Evolutionary conservation across 2,888 invertebrate genomes (phyloP), one percentile per base, ranked within the genome.

Genomic region (Sphaerolaimus hirsutus): DNA sequence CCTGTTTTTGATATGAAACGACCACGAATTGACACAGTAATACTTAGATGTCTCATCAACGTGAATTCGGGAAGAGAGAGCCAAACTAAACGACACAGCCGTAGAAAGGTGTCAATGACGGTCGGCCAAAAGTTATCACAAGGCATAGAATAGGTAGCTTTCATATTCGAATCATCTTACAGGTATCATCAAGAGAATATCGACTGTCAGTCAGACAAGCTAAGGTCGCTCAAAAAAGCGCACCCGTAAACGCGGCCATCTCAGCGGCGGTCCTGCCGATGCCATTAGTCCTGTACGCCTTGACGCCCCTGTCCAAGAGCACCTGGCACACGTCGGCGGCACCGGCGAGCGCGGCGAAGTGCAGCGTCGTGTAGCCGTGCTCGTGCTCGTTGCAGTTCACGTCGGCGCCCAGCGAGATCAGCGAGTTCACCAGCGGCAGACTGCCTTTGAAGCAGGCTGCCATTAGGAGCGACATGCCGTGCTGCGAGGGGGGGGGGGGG

Each of bases 171-270:
- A n/a, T n/a, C n/a, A n/a, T n/a, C n/a, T n/a, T n/a, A n/a, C n/a
- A n/a, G n/a, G n/a, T n/a, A n/a, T n/a, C n/a, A n/a, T n/a, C n/a
- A n/a, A n/a, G n/a, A n/a, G n/a, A n/a, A n/a, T n/a, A n/a, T n/a
- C n/a, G n/a, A n/a, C n/a, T n/a, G n/a, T n/a, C n/a, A n/a, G n/a
- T n/a, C n/a, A n/a, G n/a, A n/a, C n/a, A n/a, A n/a, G 17, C 38
- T 14, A 38, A 38, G 19, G 7, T 17, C 38, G 40, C 37, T n/a
- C 26, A n/a, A 22, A 23, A 40, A 40, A 14, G 54, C 55, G 57
- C 60, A 66, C 73, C 89, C 25, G 91, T 89, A 69, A 97, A 97
- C 0, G 86, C 89, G 26, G 91, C 93, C 83, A 97, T 86, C 67
- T 97, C 91, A 4, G 87, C 73, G 0, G 97, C 81, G 2, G 83